Evolutionary conservation across 2,113 vertebrate genomes (phyloP), one percentile per base, ranked within the genome.

Genomic region (Solea solea): DNA sequence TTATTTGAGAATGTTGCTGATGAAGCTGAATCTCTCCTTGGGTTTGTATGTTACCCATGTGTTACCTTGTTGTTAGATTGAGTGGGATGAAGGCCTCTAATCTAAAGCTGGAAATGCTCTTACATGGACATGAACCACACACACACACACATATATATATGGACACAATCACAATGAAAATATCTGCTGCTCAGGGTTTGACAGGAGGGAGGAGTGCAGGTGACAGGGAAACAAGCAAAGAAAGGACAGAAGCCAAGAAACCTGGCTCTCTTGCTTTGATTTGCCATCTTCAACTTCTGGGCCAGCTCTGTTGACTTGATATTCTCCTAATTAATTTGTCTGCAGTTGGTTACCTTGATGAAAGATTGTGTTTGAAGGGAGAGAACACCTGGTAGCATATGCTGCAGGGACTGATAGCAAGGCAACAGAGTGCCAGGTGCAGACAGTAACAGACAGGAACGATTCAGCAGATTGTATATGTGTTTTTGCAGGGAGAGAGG

Each of bases 381-480:
- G 80, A 81, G 62, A 91, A 90, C 93, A 93, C 92, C 90, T 92
- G 92, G 86, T 83, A 84, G 48, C 88, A 92, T 91, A 90, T 93
- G 90, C 89, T 91, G 67, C 80, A 52, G 91, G 89, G 89, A 90
- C 87, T 54, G 64, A 76, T 71, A 54, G 78, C 44, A 34, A 64
- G 57, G 84, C 86, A 84, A 64, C 83, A 64, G 72, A 78, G 83
- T 86, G 88, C 77, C 88, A 91, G 88, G 84, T 88, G 89, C 83
- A 85, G 59, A 57, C 34, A 34, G 34, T 70, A 83, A 80, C 80
- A 83, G 81, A 77, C 86, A 85, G 51, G 60, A 81, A 81, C 73
- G 51, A 73, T 82, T 86, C 80, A 89, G 82, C 89, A 90, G 77
- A 88, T 88, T 82, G 86, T 82, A 67, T 66, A 65, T 54, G 62